A percentile compares a stretch with the other conserved stretches of the same genome.
These are phyloP conservation scores for Urocitellus parryii DNA, from an alignment of 2,113 vertebrate genomes.

Conservation along the genomic window DNA sequence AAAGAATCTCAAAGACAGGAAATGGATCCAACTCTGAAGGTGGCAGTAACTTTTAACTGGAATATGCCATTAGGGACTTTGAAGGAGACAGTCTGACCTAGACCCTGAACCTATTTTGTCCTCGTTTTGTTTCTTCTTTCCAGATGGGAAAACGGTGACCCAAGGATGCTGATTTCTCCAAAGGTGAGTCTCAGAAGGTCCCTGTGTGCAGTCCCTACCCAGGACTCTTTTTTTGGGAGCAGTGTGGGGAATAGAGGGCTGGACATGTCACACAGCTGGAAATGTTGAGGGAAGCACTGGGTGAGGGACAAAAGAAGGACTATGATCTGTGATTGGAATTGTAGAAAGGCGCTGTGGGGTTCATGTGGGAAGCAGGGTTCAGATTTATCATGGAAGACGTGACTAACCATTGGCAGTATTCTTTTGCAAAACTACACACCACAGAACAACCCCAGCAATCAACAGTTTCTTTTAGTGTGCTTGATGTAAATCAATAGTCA, in stretches of 20 bases:
- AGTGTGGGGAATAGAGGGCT: background rate
- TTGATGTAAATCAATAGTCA: background rate
- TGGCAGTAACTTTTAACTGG: background rate
- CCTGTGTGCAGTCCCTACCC: no score
- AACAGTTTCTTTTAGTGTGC: no score
- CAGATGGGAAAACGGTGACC: background rate
- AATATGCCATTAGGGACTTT: background rate
- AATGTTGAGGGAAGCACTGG: background rate
- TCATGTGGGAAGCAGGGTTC: background rate
- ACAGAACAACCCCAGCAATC: background rate
- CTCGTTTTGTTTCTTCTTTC: background rate
- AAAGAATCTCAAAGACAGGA: background rate
- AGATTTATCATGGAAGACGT: background rate
- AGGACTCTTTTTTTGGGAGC: background rate
- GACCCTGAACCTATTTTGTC: background rate
- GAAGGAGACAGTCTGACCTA: background rate
- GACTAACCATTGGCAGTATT: background rate
- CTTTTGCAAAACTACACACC: background rate
- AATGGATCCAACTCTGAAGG: background rate
- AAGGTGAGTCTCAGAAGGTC: background rate
- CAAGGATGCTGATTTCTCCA: background rate
- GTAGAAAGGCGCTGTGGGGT: background rate
- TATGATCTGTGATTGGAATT: no score
- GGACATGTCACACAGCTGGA: accelerated
- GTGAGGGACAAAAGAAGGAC: no score